phyloP scores from a whole-genome alignment of 2,113 vertebrate genomes.

The Cichladusa arquata region DNA sequence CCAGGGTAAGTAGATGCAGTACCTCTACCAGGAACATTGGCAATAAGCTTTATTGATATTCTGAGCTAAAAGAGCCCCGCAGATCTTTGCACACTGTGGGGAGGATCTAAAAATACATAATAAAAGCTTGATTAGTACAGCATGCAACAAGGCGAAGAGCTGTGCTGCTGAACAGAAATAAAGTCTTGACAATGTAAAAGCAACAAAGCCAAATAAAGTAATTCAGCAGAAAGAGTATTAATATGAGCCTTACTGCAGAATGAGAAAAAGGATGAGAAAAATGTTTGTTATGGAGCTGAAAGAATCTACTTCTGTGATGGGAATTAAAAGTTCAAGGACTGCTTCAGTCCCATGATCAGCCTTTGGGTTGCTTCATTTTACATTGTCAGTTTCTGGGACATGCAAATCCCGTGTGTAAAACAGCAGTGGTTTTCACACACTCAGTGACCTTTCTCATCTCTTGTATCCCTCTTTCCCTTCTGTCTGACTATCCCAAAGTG shows the following conservation, averaged over 20 bases:
- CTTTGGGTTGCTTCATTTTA: neutral
- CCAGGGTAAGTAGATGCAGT: neutral
- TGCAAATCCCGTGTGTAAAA: neutral
- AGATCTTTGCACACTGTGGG: neutral
- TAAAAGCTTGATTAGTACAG: conserved; percentile 25
- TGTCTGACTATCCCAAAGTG: neutral
- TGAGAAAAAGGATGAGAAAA: neutral
- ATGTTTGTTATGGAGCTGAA: neutral
- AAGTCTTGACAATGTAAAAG: conserved; percentile 2
- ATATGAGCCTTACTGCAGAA: neutral
- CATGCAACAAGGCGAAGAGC: neutral
- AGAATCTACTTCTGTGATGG: neutral
- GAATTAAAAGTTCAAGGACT: neutral
- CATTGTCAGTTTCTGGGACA: neutral
- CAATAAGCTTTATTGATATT: conserved; percentile 16
- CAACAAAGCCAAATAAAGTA: neutral
- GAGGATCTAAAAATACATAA: conserved; percentile 33
- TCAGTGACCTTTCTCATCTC: neutral
- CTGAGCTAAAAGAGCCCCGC: neutral
- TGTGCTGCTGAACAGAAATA: neutral
- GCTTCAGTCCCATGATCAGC: neutral
- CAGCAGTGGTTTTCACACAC: neutral
- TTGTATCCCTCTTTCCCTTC: neutral
- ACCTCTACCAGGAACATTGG: neutral
- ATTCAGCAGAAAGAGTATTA: neutral